A percentile compares a stretch with the other conserved stretches of the same genome.
Conservation (phyloP, 2,888 invertebrate genomes). For the Linnaemya tessellans region DNA sequence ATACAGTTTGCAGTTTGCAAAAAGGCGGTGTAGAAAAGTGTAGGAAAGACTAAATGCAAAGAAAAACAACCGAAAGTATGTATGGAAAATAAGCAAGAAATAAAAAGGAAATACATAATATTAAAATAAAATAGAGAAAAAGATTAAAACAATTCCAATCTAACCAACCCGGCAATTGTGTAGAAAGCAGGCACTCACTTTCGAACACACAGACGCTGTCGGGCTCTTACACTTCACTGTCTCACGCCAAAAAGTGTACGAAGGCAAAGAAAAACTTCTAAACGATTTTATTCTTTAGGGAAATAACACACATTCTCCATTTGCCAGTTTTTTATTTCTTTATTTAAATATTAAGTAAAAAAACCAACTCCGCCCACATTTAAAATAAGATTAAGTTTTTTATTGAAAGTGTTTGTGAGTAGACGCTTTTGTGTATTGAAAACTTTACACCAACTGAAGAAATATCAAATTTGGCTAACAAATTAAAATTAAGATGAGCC, state of each 20-base stretch:
- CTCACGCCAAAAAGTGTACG: constrained; percentile 20
- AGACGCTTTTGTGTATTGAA: not conserved
- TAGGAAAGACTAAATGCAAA: constrained; percentile 70
- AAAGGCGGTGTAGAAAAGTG: constrained; percentile 67
- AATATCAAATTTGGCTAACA: constrained; percentile 26
- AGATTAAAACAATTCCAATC: constrained; percentile 66
- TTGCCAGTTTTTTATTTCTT: constrained; percentile 26
- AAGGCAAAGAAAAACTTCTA: constrained; percentile 57
- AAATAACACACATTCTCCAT: constrained; percentile 35
- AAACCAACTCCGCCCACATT: constrained; percentile 56
- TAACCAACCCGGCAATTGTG: constrained; percentile 61
- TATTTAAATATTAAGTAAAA: constrained; percentile 34
- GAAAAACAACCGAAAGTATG: not conserved
- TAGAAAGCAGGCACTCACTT: not conserved
- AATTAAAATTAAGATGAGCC: constrained; percentile 64
- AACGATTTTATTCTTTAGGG: constrained; percentile 52
- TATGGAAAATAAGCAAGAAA: constrained; percentile 35
- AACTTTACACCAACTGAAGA: constrained; percentile 45
- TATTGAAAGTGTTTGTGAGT: not conserved
- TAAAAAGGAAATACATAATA: constrained; percentile 64
- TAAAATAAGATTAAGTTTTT: constrained; percentile 51
- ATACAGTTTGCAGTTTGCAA: constrained; percentile 15
- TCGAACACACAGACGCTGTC: not conserved
- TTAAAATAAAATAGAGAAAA: constrained; percentile 78
- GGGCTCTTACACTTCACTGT: not conserved